Percentiles rank a stretch among this genome's conserved stretches.
phyloP scores from a whole-genome alignment of 2,797 vertebrate genomes.

The Lacerta bilineata region DNA sequence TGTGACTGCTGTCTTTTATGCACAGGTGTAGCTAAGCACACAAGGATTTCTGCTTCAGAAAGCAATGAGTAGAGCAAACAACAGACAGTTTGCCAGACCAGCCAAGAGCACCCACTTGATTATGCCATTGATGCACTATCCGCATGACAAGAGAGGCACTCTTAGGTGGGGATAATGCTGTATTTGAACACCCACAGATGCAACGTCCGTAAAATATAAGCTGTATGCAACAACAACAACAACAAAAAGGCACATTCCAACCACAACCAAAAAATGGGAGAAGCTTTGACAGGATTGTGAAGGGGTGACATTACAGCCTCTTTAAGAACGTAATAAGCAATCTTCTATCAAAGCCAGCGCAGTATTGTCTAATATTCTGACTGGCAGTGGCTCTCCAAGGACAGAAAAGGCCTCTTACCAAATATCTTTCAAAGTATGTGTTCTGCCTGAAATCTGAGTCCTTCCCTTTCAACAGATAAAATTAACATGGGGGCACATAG shows the following conservation, averaged over 20 bases:
- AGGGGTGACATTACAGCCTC: background rate
- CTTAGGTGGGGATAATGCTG: background rate
- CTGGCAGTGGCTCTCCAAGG: too few relatives aligned
- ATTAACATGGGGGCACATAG: background rate
- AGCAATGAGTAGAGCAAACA: constrained; percentile 20
- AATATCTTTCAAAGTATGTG: background rate
- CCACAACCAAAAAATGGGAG: background rate
- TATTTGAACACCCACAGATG: background rate
- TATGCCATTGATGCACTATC: background rate
- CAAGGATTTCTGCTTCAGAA: constrained; percentile 30
- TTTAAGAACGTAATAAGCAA: background rate
- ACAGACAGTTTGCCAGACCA: background rate
- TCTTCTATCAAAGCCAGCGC: background rate
- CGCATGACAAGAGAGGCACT: background rate
- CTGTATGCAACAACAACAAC: too few relatives aligned
- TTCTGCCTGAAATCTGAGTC: background rate
- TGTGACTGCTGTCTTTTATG: background rate
- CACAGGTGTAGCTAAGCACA: background rate
- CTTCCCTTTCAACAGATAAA: background rate
- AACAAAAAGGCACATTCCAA: background rate
- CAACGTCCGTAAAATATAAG: background rate
- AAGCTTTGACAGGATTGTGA: background rate
- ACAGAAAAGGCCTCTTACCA: too few relatives aligned
- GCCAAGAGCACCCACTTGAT: background rate
- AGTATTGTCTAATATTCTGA: background rate